Percentiles rank a stretch among this genome's conserved stretches.
Evolutionary conservation across 2,888 invertebrate species (phyloP).

Genomic region (Deilephila elpenor): DNA sequence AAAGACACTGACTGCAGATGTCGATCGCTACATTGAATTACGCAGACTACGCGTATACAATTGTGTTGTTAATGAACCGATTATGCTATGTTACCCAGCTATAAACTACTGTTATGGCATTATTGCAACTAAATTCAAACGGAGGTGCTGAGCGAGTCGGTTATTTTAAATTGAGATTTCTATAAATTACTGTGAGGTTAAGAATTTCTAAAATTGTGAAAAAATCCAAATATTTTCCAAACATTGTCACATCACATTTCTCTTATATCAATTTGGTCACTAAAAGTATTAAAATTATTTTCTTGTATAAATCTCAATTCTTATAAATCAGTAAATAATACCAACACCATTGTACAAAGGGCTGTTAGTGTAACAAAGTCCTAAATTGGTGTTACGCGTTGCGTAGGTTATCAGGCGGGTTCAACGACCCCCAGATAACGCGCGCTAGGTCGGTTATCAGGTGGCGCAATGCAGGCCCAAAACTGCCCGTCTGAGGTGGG

Average conservation of each 20-base stretch:
- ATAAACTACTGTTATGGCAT: not conserved
- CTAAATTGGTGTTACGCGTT: slow-evolving; percentile 28
- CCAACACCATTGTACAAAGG: not conserved
- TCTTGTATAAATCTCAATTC: not conserved
- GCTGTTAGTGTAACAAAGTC: slow-evolving; percentile 7
- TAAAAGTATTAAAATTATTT: too few species aligned
- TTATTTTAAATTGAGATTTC: too few species aligned
- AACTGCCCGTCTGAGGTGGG: slow-evolving; percentile 56
- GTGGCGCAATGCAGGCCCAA: slow-evolving; percentile 77
- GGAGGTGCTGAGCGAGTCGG: too few species aligned
- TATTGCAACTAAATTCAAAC: not conserved
- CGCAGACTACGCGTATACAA: not conserved
- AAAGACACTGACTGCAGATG: not conserved
- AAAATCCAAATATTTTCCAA: too few species aligned
- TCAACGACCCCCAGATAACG: slow-evolving; percentile 71
- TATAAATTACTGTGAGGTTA: too few species aligned
- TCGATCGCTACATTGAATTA: not conserved
- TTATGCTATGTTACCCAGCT: not conserved
- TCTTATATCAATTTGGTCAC: too few species aligned
- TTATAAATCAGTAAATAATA: not conserved
- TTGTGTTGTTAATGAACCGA: slow-evolving; percentile 4
- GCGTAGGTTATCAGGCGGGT: slow-evolving; percentile 62
- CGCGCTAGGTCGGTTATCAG: slow-evolving; percentile 68
- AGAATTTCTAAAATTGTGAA: too few species aligned
- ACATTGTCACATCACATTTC: too few species aligned